Base-by-base conservation (phyloP, 2,888 invertebrate genomes). In the Apamea sordens region DNA sequence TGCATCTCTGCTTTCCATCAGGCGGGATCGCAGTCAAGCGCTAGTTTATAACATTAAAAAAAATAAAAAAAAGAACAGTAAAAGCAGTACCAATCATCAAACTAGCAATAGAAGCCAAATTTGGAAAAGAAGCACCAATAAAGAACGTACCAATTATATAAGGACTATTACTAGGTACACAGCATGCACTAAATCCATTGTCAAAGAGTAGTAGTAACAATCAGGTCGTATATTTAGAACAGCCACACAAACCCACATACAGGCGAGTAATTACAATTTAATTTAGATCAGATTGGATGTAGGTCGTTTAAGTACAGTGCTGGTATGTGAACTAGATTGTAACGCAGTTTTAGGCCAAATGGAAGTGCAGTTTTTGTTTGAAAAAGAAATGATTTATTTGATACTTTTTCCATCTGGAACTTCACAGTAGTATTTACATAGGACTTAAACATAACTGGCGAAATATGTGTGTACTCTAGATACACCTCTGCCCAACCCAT, bases 241-340 rank as follows among this genome's bases (percentile, higher is more conserved):
- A 82, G 87, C 73, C 80, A 73, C 82, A 89, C 80, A 82, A 84
- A 88, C 82, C 82, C 61, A 89, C 73, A 80, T 86, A 64, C 44
- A 74, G 59, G 71, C 77, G 76, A 80, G 76, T 86, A 84, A 88
- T 88, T 89, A 88, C 75, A 77, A 84, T 82, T 88, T 84, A 88
- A 89, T 86, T 88, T 88, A 88, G 76, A 82, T 77, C 82, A 73
- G 50, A 80, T 79, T 75, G 47, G 64, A 84, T 81, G 82, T 89
- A 76, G 84, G 89, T 65, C 83, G 76, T 67, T 67, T 76, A 63
- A 80, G 76, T 81, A 74, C 70, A 86, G 69, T 65, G 41, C 69
- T 84, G 32, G 75, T 73, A 68, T 78, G 71, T 73, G 65, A 68
- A 78, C 80, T 85, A 76, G 71, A 84, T 75, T 41, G 7, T 70